Evolutionary conservation across 2,888 invertebrate species (phyloP).

Genomic region (Protophormia terraenovae): DNA sequence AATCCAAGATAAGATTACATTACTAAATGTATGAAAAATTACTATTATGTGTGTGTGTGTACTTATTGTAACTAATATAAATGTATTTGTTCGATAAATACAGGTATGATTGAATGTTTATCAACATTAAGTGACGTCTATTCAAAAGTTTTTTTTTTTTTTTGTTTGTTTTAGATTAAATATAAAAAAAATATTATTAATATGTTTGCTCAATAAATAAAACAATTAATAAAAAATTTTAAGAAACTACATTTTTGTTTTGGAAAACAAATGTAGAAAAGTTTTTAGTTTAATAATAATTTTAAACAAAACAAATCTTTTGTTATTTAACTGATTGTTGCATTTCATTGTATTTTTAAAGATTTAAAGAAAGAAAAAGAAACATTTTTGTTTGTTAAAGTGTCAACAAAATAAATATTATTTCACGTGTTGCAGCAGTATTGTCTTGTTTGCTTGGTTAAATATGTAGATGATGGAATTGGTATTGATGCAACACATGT

Average conservation of each 20-base stretch:
- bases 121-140: neutral
- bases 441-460: neutral
- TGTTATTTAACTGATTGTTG: neutral
- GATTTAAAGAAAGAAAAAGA: neutral
- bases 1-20: conserved; percentile 33
- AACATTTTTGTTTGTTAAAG: conserved; percentile 18
- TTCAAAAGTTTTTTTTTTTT: neutral
- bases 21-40: conserved; percentile 6
- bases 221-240: conserved; percentile 2
- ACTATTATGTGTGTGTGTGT: no score
- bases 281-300: no score
- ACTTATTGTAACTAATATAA: neutral
- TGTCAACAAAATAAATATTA: conserved; percentile 55
- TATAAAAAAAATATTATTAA: neutral
- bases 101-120: no score
- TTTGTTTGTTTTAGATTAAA: neutral
- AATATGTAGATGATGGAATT: neutral
- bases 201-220: conserved; percentile 4
- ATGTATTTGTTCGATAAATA: neutral
- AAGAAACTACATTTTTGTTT: neutral
- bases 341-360: neutral
- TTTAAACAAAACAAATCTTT: neutral
- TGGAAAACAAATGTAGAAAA: no score
- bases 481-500: conserved; percentile 27
- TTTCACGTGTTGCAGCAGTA: conserved; percentile 41